A percentile compares a stretch with the other conserved stretches of the same genome.
These are phyloP conservation scores for Thalassoma bifasciatum DNA, from an alignment of 2,113 vertebrate species.

Conservation along the genomic window DNA sequence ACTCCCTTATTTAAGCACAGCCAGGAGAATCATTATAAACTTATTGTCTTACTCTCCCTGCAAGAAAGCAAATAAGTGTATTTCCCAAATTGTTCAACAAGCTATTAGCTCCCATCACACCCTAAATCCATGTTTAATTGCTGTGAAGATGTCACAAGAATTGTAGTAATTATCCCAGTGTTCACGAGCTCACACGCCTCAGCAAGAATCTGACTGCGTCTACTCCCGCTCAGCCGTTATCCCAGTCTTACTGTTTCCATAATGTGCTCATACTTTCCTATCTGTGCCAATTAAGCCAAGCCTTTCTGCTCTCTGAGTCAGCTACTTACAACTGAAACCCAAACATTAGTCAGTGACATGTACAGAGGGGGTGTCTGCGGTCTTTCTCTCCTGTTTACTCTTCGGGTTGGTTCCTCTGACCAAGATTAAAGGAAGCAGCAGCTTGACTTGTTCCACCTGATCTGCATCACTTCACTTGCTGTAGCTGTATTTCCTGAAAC, in stretches of 20 bases:
- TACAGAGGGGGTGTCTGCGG: conserved; percentile 21
- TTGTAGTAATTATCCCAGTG: background rate
- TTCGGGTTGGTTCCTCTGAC: conserved; percentile 18
- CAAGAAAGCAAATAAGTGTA: background rate
- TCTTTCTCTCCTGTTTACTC: conserved; percentile 41
- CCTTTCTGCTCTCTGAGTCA: conserved; percentile 50
- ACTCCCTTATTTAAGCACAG: background rate
- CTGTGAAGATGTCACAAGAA: conserved; percentile 30
- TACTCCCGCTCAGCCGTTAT: conserved; percentile 1
- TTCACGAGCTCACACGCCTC: conserved; percentile 15
- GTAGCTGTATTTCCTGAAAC: conserved; percentile 31
- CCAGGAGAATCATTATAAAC: background rate
- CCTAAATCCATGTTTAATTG: conserved; percentile 1
- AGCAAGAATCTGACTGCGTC: conserved; percentile 8
- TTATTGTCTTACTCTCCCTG: background rate
- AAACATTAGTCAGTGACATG: conserved; percentile 54
- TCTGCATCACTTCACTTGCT: conserved; percentile 9
- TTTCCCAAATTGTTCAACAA: background rate
- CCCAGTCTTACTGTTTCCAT: background rate
- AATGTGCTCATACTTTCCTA: conserved; percentile 21
- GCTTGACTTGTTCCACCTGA: conserved; percentile 60
- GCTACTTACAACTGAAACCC: conserved; percentile 36
- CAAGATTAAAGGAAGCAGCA: conserved; percentile 39
- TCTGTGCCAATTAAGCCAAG: conserved; percentile 35
- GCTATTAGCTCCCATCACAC: background rate